Evolutionary conservation across 2,797 vertebrate genomes (phyloP).

Genomic region (Oreortyx pictus): DNA sequence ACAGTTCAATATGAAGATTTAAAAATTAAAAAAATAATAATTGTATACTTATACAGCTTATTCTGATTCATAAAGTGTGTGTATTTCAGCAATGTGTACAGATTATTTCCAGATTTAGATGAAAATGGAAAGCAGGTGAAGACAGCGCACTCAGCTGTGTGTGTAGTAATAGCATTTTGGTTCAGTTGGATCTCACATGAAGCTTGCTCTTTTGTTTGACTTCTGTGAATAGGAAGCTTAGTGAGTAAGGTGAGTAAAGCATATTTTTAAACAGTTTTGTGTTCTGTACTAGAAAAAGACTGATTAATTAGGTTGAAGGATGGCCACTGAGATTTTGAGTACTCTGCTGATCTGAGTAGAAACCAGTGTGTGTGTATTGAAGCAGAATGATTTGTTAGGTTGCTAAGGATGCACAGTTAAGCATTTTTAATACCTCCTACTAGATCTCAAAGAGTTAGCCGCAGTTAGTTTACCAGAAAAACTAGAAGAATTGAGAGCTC

Average conservation of each 20-base stretch:
- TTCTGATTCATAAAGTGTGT: background rate
- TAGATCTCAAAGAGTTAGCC: background rate
- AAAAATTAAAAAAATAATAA: background rate
- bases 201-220: too few species aligned
- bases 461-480: background rate
- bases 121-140: background rate
- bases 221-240: too few species aligned
- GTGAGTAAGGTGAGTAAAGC: too few species aligned
- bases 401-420: background rate
- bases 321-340: background rate
- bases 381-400: background rate
- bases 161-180: too few species aligned
- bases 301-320: background rate
- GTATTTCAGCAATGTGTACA: background rate
- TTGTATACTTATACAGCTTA: fast-evolving
- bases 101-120: background rate
- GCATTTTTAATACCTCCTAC: background rate
- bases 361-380: background rate
- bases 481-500: background rate
- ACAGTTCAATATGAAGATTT: background rate
- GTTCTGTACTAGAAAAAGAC: background rate
- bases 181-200: too few species aligned
- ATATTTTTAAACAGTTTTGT: too few species aligned
- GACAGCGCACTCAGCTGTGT: too few species aligned
- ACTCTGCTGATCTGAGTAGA: background rate